Percentiles rank a stretch among this genome's conserved stretches.
Conservation (phyloP, 1,140 invertebrate genomes). For the Pseudomyrmex pallidus region DNA sequence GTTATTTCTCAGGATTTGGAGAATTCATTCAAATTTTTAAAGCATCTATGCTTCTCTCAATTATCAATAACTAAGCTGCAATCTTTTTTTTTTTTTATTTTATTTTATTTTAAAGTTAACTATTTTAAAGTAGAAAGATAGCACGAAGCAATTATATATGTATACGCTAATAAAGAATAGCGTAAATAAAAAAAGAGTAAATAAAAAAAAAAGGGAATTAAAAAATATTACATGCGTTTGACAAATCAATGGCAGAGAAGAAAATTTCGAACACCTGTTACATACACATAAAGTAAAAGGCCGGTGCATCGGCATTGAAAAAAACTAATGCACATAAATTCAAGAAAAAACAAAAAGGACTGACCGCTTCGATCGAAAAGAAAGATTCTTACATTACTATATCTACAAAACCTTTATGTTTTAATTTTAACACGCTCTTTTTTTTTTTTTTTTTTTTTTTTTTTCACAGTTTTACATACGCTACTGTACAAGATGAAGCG, state of each 20-base stretch:
- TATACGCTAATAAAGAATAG: neutral
- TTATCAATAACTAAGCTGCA: slow-evolving; percentile 12
- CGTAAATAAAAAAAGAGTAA: neutral
- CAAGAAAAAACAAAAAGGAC: slow-evolving; percentile 17
- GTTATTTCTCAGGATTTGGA: slow-evolving; percentile 49
- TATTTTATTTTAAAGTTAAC: neutral
- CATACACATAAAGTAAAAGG: no score
- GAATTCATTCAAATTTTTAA: slow-evolving; percentile 24
- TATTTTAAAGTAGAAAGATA: slow-evolving; percentile 17
- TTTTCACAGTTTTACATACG: slow-evolving; percentile 48
- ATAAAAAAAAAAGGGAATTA: neutral
- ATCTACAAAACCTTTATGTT: slow-evolving; percentile 43
- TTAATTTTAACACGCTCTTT: slow-evolving; percentile 47
- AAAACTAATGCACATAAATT: slow-evolving; percentile 6
- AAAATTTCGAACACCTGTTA: neutral
- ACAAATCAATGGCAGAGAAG: neutral
- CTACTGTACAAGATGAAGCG: slow-evolving; percentile 52
- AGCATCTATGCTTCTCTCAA: slow-evolving; percentile 47
- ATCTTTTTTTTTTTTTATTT: no score
- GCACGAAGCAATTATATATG: neutral
- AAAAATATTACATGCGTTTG: neutral
- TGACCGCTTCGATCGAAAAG: slow-evolving; percentile 43
- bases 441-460: slow-evolving; percentile 26
- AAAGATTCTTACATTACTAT: slow-evolving; percentile 49
- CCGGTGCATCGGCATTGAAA: no score